A percentile compares a stretch with the other conserved stretches of the same genome.
These are phyloP conservation scores for Nebria salina DNA, from an alignment of 2,888 invertebrate genomes.

Conservation along the genomic window DNA sequence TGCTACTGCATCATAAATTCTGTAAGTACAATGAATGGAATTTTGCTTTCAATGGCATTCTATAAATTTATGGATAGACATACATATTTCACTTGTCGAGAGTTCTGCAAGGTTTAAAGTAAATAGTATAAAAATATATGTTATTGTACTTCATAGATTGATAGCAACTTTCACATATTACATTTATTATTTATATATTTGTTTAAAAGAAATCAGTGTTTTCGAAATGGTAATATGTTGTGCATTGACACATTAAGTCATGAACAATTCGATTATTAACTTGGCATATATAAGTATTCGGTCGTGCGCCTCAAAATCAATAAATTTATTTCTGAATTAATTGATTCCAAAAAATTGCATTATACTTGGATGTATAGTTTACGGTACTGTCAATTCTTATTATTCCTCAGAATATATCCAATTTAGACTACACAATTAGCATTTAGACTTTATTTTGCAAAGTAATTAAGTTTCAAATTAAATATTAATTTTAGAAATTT, in stretches of 20 bases:
- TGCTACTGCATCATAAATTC: neutral
- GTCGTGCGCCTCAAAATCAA: too few species aligned
- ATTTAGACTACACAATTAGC: too few species aligned
- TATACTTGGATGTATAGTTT: too few species aligned
- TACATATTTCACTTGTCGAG: neutral
- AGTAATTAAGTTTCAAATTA: too few species aligned
- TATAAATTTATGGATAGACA: neutral
- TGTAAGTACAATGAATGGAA: neutral
- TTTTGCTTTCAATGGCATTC: neutral
- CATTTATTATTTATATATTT: conserved; percentile 1
- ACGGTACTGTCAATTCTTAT: too few species aligned
- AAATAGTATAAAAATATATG: neutral
- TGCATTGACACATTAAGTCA: neutral
- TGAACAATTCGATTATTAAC: neutral
- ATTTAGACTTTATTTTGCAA: too few species aligned
- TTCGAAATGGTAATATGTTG: neutral
- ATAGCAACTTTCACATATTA: neutral
- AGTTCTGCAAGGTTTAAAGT: neutral
- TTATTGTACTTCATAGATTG: neutral
- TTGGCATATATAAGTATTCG: neutral
- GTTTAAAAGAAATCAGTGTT: neutral
- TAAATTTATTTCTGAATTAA: too few species aligned
- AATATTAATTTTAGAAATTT: too few species aligned
- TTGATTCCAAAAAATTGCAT: too few species aligned
- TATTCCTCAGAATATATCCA: too few species aligned